Evolutionary conservation across 92 coral and sea anemone genomes (phyloP).

Genomic region (Virgularia gustaviana): DNA sequence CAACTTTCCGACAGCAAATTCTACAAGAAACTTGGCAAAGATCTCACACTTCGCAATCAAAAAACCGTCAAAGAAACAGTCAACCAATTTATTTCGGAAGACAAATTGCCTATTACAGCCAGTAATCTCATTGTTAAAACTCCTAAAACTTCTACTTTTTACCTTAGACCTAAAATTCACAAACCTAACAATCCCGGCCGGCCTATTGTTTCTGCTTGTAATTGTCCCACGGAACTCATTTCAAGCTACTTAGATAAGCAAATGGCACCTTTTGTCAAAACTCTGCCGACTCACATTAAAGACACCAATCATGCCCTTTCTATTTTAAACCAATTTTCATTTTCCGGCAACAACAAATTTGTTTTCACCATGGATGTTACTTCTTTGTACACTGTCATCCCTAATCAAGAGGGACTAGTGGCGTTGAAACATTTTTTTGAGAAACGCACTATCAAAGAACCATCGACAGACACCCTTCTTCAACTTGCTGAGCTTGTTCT

Average conservation of each 20-base stretch:
- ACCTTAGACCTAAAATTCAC: constrained; percentile 51
- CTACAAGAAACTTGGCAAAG: constrained; percentile 24
- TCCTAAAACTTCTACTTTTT: constrained; percentile 41
- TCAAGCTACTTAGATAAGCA: constrained; percentile 25
- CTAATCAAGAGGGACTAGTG: constrained; percentile 40
- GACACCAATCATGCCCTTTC: constrained; percentile 47
- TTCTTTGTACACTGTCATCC: constrained; percentile 45
- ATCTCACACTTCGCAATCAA: constrained; percentile 44
- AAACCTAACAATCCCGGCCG: constrained; percentile 49
- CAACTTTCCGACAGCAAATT: constrained; percentile 41
- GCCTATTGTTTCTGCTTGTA: constrained; percentile 47
- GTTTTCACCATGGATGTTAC: constrained; percentile 52
- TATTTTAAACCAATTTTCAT: constrained; percentile 37
- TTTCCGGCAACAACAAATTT: constrained; percentile 39
- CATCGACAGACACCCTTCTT: constrained; percentile 45
- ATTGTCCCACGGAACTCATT: constrained; percentile 18
- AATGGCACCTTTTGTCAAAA: constrained; percentile 32
- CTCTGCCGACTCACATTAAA: constrained; percentile 27
- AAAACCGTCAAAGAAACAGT: constrained; percentile 48
- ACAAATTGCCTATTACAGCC: constrained; percentile 34
- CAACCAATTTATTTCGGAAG: constrained; percentile 33
- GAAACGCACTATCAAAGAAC: constrained; percentile 38
- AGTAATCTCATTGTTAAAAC: constrained; percentile 41
- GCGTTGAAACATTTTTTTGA: constrained; percentile 51
- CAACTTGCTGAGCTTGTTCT: constrained; percentile 47